phyloP scores from a whole-genome alignment of 2,888 invertebrate genomes.

The Cheilosia urbana region DNA sequence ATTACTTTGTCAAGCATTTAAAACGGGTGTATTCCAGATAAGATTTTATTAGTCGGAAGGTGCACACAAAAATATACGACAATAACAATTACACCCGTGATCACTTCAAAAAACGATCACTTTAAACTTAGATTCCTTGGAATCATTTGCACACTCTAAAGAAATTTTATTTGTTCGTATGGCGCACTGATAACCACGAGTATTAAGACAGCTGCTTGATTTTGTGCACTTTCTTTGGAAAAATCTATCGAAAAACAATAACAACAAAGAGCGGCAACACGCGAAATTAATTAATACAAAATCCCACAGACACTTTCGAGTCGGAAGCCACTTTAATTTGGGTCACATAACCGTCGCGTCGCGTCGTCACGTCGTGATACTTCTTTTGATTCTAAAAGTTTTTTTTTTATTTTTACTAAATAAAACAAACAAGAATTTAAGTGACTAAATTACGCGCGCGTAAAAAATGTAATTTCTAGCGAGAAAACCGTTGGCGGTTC shows the following conservation, averaged over 20 bases:
- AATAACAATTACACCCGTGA: conserved; percentile 5
- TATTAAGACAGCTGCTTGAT: not conserved
- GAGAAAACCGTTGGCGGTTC: conserved; percentile 5
- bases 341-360: conserved; percentile 21
- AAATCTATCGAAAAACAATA: too few relatives aligned
- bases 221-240: not conserved
- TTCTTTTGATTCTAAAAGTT: not conserved
- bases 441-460: conserved; percentile 5
- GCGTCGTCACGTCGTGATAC: not conserved
- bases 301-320: not conserved
- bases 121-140: conserved; percentile 13
- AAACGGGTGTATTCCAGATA: conserved; percentile 25
- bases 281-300: conserved; percentile 1
- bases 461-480: not conserved
- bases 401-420: not conserved
- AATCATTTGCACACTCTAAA: not conserved
- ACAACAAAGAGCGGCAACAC: not conserved
- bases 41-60: not conserved
- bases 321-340: not conserved
- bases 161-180: not conserved
- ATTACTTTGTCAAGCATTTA: conserved; percentile 16
- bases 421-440: not conserved
- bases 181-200: not conserved
- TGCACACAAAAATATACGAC: not conserved
- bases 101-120: conserved; percentile 3